These are phyloP conservation scores for Kryptolebias marmoratus DNA, from an alignment of 2,113 vertebrate species.

Conservation along the genomic window DNA sequence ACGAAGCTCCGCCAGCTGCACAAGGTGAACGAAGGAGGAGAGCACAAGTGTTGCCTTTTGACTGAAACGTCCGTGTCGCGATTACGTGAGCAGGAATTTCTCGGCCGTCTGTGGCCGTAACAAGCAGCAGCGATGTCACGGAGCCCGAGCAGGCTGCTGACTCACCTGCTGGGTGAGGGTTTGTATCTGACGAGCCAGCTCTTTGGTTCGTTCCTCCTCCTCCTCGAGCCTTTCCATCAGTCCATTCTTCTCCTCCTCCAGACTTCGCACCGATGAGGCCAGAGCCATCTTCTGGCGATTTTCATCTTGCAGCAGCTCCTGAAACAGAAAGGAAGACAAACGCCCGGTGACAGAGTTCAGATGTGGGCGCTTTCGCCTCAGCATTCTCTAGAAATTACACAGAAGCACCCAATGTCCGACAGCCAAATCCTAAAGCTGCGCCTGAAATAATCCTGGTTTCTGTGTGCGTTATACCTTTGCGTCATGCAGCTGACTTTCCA, in stretches of 20 bases:
- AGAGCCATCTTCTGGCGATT: constrained; percentile 86
- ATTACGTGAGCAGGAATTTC: neutral
- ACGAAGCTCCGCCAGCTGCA: constrained; percentile 85
- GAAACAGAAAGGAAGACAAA: constrained; percentile 12
- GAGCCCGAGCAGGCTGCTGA: neutral
- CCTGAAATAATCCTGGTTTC: neutral
- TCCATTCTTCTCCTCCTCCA: constrained; percentile 86
- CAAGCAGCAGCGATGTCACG: neutral
- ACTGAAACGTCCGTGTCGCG: neutral
- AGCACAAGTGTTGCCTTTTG: neutral
- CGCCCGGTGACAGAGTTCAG: neutral
- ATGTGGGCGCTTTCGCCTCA: constrained; percentile 1
- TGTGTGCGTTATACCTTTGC: constrained; percentile 80
- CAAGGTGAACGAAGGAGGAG: neutral
- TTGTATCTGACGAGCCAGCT: constrained; percentile 82
- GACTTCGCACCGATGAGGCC: constrained; percentile 82
- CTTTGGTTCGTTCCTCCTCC: constrained; percentile 82
- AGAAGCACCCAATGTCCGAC: neutral
- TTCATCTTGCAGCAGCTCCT: constrained; percentile 91
- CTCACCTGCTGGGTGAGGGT: constrained; percentile 81
- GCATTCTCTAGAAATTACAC: neutral
- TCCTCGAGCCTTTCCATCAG: constrained; percentile 89
- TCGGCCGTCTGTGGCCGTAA: neutral
- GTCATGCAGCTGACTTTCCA: constrained; percentile 87
- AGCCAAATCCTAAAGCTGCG: neutral